A percentile compares a stretch with the other conserved stretches of the same genome.
These are phyloP conservation scores for Drosophila leontia DNA, from an alignment of 1,140 invertebrate genomes.

Conservation along the genomic window DNA sequence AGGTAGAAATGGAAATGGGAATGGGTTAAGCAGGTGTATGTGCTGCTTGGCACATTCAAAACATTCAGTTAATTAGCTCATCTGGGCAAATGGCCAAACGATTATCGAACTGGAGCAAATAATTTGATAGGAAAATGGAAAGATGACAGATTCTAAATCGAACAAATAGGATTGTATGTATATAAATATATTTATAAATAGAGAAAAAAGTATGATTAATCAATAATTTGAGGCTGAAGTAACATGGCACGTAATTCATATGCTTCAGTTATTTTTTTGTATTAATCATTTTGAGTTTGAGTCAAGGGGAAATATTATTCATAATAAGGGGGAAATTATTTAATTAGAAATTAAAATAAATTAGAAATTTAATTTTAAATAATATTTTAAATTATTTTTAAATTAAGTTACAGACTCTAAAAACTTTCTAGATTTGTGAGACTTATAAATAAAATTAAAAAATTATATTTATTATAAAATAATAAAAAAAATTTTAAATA, in stretches of 20 bases:
- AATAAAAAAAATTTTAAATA: neutral
- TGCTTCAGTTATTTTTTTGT: neutral
- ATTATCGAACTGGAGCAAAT: constrained; percentile 11
- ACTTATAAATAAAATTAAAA: neutral
- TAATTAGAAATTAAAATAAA: neutral
- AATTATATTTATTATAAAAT: neutral
- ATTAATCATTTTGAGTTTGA: neutral
- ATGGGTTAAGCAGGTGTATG: constrained; percentile 6
- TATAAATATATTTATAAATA: neutral
- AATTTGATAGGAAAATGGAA: constrained; percentile 6
- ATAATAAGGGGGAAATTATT: neutral
- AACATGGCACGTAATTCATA: neutral
- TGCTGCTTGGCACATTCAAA: constrained; percentile 6
- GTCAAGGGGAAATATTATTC: neutral
- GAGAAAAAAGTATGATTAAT: neutral
- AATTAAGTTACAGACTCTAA: too few relatives aligned
- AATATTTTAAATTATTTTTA: neutral
- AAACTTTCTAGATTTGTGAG: too few relatives aligned
- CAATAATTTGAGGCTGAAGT: neutral
- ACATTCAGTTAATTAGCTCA: constrained; percentile 43
- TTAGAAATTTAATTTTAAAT: neutral
- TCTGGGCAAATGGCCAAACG: constrained; percentile 26
- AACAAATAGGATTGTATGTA: constrained; percentile 5
- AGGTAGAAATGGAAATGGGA: neutral
- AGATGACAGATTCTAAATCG: neutral